These are phyloP conservation scores for Pachymerium ferrugineum DNA, from an alignment of 2,888 invertebrate species.

Conservation along the genomic window DNA sequence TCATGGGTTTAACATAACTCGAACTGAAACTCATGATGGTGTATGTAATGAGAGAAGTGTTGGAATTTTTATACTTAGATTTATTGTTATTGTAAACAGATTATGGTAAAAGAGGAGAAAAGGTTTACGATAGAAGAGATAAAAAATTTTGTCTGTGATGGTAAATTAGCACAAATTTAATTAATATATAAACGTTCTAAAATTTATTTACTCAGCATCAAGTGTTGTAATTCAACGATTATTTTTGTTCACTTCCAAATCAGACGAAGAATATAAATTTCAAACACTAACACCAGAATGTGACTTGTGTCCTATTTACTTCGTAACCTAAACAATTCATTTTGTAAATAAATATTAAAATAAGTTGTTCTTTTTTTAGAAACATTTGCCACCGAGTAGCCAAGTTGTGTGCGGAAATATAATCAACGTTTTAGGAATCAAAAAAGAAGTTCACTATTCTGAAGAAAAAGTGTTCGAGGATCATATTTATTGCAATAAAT, in stretches of 20 bases:
- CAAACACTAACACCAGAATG: background rate
- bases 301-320: background rate
- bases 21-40: background rate
- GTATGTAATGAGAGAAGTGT: background rate
- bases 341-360: background rate
- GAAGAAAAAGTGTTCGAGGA: background rate
- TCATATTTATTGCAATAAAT: constrained; percentile 8
- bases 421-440: background rate
- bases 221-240: background rate
- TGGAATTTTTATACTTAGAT: background rate
- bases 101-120: background rate
- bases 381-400: background rate
- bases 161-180: background rate
- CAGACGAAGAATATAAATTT: constrained; percentile 8
- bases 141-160: background rate
- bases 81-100: background rate
- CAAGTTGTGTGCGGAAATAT: background rate
- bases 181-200: background rate
- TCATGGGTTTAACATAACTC: background rate
- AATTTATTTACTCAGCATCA: background rate
- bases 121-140: background rate
- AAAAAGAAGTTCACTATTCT: background rate
- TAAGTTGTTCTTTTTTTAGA: background rate
- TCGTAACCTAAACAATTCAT: background rate
- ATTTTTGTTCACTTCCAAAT: background rate